Evolutionary conservation across 2,888 invertebrate species (phyloP).

Genomic region (Caenorhabditis drosophilae): DNA sequence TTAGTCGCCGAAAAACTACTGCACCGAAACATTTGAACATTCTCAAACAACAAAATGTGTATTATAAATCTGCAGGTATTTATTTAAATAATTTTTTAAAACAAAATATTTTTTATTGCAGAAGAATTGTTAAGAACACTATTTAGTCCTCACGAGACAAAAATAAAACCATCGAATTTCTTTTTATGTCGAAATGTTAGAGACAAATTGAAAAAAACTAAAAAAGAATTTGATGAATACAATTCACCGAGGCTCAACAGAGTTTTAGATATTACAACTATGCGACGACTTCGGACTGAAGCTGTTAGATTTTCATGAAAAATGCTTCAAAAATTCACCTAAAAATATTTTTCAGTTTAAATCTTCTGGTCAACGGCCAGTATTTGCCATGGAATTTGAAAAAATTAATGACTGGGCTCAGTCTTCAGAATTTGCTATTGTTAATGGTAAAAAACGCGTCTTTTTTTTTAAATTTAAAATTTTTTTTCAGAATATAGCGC

Average conservation of each 20-base stretch:
- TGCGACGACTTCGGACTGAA: no score
- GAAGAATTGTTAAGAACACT: neutral
- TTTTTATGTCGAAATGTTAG: slow-evolving; percentile 6
- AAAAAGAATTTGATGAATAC: neutral
- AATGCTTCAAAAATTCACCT: no score
- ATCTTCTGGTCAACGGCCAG: neutral
- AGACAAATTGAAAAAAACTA: neutral
- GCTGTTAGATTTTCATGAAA: no score
- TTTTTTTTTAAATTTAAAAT: neutral
- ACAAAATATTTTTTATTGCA: slow-evolving; percentile 1
- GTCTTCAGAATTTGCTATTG: neutral
- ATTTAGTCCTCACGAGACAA: neutral
- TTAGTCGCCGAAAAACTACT: neutral
- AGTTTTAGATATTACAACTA: no score
- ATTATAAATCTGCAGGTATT: neutral
- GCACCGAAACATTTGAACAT: neutral
- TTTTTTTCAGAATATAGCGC: neutral
- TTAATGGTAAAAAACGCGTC: neutral
- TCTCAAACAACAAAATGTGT: neutral
- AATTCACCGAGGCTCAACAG: no score
- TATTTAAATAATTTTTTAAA: neutral
- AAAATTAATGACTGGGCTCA: slow-evolving; percentile 1
- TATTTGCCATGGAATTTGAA: slow-evolving; percentile 1
- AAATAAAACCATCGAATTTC: neutral
- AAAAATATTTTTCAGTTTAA: neutral